Percentiles rank a stretch among this genome's conserved stretches.
Conservation (phyloP, 1,140 invertebrate genomes). For the Ylistrum balloti region DNA sequence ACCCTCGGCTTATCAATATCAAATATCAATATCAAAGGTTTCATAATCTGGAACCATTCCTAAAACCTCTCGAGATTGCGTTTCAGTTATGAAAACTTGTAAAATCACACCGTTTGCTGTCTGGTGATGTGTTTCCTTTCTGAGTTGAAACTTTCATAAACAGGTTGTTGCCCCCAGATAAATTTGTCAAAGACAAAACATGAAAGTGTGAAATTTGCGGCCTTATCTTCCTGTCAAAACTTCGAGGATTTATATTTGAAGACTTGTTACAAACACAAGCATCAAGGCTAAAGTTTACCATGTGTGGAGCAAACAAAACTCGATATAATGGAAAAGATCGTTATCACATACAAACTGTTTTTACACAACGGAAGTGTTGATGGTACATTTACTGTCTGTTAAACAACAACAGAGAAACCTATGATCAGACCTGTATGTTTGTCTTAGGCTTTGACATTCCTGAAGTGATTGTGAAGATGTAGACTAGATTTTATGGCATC, state of each 20-base stretch:
- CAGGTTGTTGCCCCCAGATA: too few relatives aligned
- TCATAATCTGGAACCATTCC: background rate
- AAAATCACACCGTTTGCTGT: background rate
- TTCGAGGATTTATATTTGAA: too few relatives aligned
- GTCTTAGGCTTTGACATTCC: background rate
- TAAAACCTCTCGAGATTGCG: background rate
- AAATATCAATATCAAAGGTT: constrained; percentile 3
- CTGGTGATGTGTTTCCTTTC: background rate
- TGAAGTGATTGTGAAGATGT: background rate
- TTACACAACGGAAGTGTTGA: background rate
- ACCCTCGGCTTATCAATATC: background rate
- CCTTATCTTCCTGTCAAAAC: too few relatives aligned
- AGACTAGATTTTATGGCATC: background rate
- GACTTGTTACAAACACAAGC: too few relatives aligned
- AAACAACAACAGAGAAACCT: background rate
- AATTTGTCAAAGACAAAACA: too few relatives aligned
- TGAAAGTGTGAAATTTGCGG: too few relatives aligned
- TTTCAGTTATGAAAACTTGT: background rate
- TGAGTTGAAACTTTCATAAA: background rate
- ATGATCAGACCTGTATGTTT: background rate
- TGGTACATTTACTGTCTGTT: background rate
- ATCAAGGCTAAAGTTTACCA: too few relatives aligned
- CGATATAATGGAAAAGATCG: too few relatives aligned
- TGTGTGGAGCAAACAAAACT: too few relatives aligned
- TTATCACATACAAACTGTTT: too few relatives aligned